phyloP scores from a whole-genome alignment of 2,797 vertebrate species.

The Sebastes trivittatus region DNA sequence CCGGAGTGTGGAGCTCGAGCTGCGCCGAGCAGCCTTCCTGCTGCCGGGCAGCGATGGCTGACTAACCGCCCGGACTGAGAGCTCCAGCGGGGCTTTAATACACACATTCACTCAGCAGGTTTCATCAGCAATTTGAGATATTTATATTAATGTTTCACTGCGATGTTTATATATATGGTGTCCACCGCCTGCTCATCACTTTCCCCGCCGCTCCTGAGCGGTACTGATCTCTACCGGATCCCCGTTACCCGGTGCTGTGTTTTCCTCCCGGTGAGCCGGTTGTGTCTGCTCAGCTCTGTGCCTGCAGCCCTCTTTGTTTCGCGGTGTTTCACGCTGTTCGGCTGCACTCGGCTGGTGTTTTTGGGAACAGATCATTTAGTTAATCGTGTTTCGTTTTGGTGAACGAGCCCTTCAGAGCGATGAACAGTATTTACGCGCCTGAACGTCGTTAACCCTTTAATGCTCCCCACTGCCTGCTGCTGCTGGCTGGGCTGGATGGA shows the following conservation, averaged over 20 bases:
- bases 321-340: conserved; percentile 6
- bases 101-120: neutral
- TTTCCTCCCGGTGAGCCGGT: neutral
- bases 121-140: neutral
- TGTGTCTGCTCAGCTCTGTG: neutral
- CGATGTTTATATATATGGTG: neutral
- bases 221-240: conserved; percentile 11
- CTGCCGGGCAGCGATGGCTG: conserved; percentile 64
- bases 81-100: neutral
- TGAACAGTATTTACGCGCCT: conserved; percentile 82
- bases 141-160: neutral
- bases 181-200: conserved; percentile 43
- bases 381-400: conserved; percentile 38
- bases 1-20: conserved; percentile 45
- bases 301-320: neutral
- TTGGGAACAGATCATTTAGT: neutral
- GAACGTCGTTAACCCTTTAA: conserved; percentile 81
- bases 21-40: conserved; percentile 26
- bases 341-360: conserved; percentile 8
- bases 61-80: conserved; percentile 55
- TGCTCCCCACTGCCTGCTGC: conserved; percentile 13
- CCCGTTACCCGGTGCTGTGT: neutral
- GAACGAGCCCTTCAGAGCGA: conserved; percentile 64
- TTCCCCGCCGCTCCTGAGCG: conserved; percentile 28
- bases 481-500: neutral